Base-by-base conservation (phyloP, 2,113 vertebrate species). In the Tretioscincus oriximinensis region DNA sequence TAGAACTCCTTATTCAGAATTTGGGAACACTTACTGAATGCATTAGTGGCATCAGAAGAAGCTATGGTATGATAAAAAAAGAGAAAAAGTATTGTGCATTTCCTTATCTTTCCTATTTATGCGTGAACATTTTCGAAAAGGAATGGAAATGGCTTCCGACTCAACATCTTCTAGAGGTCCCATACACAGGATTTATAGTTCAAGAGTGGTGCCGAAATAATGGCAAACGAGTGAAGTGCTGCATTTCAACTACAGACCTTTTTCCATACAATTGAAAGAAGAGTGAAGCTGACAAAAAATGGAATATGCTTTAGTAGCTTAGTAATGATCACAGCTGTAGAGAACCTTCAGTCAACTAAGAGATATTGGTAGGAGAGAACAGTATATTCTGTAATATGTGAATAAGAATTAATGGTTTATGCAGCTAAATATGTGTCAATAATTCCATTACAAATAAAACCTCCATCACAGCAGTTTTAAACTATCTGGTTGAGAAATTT, bases 1-100 rank as follows among this genome's bases (percentile, higher is more conserved):
- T 41, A 41, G 35, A 41, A 41, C 35, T 4, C 81, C 84, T 84
- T 31, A 0, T 66, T 81, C 86, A 78, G 73, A 66, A 89, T 72
- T 68, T 31, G 64, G 75, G 22, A 28, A 35, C 35, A 16, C 31
- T 16, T 64, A n/a, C 18, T 74, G 64, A 9, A 61, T 61, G 69
- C 74, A 47, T 1, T 11, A 69, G 16, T 26, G 20, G 14, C 21
- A 74, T 60, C 9, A 49, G 60, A 83, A 78, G 26, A 78, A 83
- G 60, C 66, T 24, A 68, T 41, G 54, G 20, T 60, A 31, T 74
- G 51, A 11, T 47, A 63, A 70, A 60, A 5, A 26, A 26, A 3
- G 20, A 7, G 28, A 68, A 35, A 29, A 24, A 31, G 54, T 51
- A 60, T 41, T 47, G 54, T 63, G 35, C 24, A 49, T 64, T 71